These are phyloP conservation scores for Phocoena sinus DNA, from an alignment of 2,113 vertebrate species.

Conservation along the genomic window DNA sequence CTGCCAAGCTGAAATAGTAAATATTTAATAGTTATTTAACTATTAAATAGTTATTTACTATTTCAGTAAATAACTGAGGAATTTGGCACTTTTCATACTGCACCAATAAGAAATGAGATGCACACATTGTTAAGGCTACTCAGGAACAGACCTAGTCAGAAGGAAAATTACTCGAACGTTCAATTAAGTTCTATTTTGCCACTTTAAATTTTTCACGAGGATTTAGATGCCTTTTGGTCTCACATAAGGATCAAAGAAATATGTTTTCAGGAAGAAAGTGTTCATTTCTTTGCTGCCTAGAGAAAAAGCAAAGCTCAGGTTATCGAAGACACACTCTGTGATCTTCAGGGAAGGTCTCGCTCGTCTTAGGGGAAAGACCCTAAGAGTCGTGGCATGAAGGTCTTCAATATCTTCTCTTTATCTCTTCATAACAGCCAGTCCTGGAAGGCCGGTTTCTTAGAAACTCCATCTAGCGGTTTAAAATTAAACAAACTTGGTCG, in stretches of 20 bases:
- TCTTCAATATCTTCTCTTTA: not conserved
- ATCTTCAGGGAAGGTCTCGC: not conserved
- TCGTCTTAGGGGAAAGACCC: not conserved
- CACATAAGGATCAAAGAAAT: not conserved
- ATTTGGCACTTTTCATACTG: not conserved
- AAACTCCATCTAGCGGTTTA: constrained; percentile 41
- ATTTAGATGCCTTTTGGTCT: not conserved
- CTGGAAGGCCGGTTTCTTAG: not conserved
- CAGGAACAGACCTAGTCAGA: not conserved
- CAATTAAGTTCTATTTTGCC: not conserved
- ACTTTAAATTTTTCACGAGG: not conserved
- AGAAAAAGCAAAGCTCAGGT: not conserved
- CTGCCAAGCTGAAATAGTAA: not conserved
- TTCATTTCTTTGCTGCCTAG: not conserved
- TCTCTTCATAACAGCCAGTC: not conserved
- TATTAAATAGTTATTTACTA: too few species aligned
- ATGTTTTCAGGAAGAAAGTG: not conserved
- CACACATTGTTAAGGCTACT: not conserved
- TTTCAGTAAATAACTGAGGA: not conserved
- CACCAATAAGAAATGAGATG: not conserved
- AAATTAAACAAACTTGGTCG: not conserved
- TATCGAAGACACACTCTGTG: not conserved
- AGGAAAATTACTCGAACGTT: not conserved
- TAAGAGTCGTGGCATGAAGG: not conserved
- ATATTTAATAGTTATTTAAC: too few species aligned